Conservation (phyloP, 2,888 invertebrate species). For the Euzophera pinguis region DNA sequence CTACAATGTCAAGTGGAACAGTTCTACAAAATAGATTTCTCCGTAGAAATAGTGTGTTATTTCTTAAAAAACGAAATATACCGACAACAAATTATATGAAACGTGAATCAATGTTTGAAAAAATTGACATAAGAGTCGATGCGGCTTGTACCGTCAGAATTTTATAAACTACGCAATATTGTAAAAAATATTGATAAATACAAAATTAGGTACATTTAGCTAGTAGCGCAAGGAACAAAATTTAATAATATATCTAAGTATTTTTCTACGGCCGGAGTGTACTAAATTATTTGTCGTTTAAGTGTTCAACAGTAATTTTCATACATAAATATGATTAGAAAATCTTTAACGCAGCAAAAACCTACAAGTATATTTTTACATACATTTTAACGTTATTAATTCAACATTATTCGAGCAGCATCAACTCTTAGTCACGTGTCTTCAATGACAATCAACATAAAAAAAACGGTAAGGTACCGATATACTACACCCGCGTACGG, state of each 20-base stretch:
- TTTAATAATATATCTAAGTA: not conserved
- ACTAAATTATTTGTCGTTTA: no score
- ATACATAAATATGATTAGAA: no score
- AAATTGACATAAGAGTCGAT: not conserved
- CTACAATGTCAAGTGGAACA: slow-evolving; percentile 31
- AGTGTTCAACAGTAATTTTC: no score
- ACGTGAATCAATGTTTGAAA: not conserved
- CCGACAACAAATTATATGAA: slow-evolving; percentile 6
- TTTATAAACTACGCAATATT: not conserved
- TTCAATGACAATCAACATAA: slow-evolving; percentile 5
- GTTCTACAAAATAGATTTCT: slow-evolving; percentile 32
- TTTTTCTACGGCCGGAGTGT: no score
- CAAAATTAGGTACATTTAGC: slow-evolving; percentile 3
- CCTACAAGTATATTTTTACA: no score
- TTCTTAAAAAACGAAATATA: slow-evolving; percentile 15
- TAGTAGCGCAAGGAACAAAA: not conserved
- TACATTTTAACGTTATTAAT: no score
- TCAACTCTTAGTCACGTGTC: not conserved
- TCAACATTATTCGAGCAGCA: not conserved
- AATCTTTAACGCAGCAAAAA: no score
- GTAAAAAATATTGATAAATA: slow-evolving; percentile 1
- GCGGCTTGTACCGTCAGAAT: not conserved
- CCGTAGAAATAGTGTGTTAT: slow-evolving; percentile 23
- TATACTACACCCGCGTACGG: slow-evolving; percentile 34
- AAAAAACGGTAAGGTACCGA: slow-evolving; percentile 29